Conservation (phyloP, 2,888 invertebrate species). For the Xestia c-nigrum region DNA sequence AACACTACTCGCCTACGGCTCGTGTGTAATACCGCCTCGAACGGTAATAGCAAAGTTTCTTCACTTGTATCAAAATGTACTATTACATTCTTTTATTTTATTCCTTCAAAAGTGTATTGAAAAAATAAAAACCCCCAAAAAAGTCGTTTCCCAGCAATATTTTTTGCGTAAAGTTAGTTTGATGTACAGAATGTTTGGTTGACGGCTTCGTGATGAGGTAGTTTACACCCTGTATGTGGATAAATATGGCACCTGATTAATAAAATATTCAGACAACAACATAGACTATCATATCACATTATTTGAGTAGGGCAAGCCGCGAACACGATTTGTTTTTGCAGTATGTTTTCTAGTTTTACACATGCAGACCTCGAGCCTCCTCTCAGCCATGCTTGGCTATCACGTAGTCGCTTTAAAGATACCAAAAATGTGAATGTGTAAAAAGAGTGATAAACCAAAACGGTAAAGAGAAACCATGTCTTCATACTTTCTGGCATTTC, state of each 20-base stretch:
- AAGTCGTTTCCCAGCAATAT: no score
- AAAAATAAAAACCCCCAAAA: no score
- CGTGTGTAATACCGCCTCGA: no score
- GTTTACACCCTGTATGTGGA: no score
- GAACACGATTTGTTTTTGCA: background rate
- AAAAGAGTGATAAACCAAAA: conserved; percentile 35
- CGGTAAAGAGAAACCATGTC: conserved; percentile 55
- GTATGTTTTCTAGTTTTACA: background rate
- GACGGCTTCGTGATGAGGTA: no score
- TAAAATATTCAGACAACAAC: background rate
- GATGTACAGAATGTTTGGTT: no score
- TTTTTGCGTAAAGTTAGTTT: no score
- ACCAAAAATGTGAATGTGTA: conserved; percentile 37
- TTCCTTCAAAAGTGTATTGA: no score
- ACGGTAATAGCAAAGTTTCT: no score
- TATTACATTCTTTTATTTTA: no score
- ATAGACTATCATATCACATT: background rate
- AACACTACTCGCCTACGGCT: no score
- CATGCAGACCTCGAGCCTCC: background rate
- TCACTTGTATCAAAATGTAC: no score
- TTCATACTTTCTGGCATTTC: conserved; percentile 45
- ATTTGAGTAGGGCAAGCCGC: background rate
- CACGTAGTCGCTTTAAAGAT: conserved; percentile 27
- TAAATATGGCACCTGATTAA: background rate
- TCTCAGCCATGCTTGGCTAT: background rate